Evolutionary conservation across 2,797 vertebrate genomes (phyloP).

Genomic region (Halcyon badia): DNA sequence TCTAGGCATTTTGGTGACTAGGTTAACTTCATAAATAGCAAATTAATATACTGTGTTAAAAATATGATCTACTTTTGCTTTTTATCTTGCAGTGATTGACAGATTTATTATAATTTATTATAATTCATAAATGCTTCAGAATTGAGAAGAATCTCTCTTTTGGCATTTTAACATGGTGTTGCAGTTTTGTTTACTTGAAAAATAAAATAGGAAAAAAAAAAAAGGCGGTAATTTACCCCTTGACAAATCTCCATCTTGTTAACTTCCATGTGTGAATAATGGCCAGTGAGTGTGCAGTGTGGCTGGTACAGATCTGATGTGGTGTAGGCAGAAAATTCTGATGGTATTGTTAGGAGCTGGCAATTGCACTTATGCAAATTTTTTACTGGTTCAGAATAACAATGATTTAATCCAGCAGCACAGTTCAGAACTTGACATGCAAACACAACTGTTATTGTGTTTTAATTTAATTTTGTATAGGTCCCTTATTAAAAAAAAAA

Average conservation of each 20-base stretch:
- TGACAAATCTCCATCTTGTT: not conserved
- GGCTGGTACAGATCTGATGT: not conserved
- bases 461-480: slow-evolving; percentile 3
- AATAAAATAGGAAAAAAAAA: not conserved
- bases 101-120: not conserved
- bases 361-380: slow-evolving; percentile 73
- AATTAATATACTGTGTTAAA: not conserved
- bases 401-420: slow-evolving; percentile 55
- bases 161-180: not conserved
- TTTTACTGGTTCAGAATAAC: slow-evolving; percentile 66
- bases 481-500: not conserved
- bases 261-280: not conserved
- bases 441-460: slow-evolving; percentile 6
- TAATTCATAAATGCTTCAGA: slow-evolving; percentile 17
- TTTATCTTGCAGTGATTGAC: slow-evolving; percentile 25
- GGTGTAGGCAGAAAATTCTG: slow-evolving; percentile 24
- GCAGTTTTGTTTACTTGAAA: slow-evolving; percentile 23
- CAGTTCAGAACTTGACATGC: slow-evolving; percentile 36
- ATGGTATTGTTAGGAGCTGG: slow-evolving; percentile 45
- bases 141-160: not conserved
- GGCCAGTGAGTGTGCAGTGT: not conserved
- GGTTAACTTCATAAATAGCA: not conserved
- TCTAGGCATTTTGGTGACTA: not conserved
- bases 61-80: not conserved
- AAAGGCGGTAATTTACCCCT: not conserved